Evolutionary conservation across 2,797 vertebrate species (phyloP).

Genomic region (Perodicticus potto): DNA sequence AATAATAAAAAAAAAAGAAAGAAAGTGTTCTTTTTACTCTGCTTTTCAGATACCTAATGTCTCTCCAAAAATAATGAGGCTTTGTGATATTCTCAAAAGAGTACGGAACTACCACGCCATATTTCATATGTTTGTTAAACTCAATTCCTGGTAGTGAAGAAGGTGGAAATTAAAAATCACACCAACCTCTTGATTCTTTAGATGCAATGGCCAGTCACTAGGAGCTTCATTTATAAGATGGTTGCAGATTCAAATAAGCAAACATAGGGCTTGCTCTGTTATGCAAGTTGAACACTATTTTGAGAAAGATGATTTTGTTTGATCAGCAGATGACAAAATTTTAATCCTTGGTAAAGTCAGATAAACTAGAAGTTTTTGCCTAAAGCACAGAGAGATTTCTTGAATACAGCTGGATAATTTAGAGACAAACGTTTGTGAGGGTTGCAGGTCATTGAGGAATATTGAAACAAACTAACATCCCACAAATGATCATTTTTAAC

Average conservation of each 20-base stretch:
- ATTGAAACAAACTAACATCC: not conserved
- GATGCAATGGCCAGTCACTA: accelerated
- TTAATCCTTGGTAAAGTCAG: not conserved
- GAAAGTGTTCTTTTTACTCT: not conserved
- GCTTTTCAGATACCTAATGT: not conserved
- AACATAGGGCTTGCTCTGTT: not conserved
- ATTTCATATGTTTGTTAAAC: not conserved
- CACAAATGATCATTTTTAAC: not conserved
- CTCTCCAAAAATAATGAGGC: not conserved
- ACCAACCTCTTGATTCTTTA: not conserved
- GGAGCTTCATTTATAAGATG: not conserved
- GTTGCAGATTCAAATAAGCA: not conserved
- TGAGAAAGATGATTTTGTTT: not conserved
- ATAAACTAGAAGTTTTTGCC: not conserved
- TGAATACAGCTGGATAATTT: not conserved
- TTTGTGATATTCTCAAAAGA: not conserved
- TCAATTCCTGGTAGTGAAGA: not conserved
- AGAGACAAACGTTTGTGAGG: not conserved
- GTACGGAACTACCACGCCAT: not conserved
- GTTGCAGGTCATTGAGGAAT: not conserved
- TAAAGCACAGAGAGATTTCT: not conserved
- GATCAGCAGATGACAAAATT: not conserved
- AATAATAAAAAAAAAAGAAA: too few species aligned
- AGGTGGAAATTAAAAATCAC: not conserved
- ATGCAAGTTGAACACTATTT: not conserved